phyloP scores from a whole-genome alignment of 2,113 vertebrate genomes.

The Zingel zingel region DNA sequence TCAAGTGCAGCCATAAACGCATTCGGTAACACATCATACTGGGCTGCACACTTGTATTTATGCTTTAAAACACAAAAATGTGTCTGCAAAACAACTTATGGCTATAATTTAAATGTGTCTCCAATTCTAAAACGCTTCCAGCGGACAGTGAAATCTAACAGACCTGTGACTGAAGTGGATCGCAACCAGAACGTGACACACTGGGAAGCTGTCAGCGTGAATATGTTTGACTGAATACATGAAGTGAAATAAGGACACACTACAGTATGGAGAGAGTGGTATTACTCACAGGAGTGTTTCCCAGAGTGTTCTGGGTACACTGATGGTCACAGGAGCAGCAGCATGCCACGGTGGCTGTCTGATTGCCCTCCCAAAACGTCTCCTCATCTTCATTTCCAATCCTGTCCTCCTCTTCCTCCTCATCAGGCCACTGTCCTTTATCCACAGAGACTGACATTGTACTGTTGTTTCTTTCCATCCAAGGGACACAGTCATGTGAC shows the following conservation, averaged over 20 bases:
- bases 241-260: not conserved
- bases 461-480: not conserved
- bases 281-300: slow-evolving; percentile 72
- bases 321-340: slow-evolving; percentile 64
- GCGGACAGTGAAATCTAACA: not conserved
- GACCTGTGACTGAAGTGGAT: not conserved
- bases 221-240: not conserved
- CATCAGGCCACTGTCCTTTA: slow-evolving; percentile 52
- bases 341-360: slow-evolving; percentile 13
- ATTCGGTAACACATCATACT: too few species aligned
- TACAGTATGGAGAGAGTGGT: not conserved
- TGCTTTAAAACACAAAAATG: not conserved
- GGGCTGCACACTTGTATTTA: too few species aligned
- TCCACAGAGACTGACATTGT: slow-evolving; percentile 59
- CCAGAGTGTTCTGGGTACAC: slow-evolving; percentile 12
- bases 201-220: not conserved
- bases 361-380: slow-evolving; percentile 32
- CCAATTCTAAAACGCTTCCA: not conserved
- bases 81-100: not conserved
- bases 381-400: slow-evolving; percentile 46
- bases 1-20: not conserved
- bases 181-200: not conserved
- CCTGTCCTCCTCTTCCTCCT: slow-evolving; percentile 29
- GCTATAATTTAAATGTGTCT: too few species aligned
- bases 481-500: slow-evolving; percentile 30